A percentile compares a stretch with the other conserved stretches of the same genome.
Conservation (phyloP, 2,113 vertebrate genomes). For the Macrotus californicus region DNA sequence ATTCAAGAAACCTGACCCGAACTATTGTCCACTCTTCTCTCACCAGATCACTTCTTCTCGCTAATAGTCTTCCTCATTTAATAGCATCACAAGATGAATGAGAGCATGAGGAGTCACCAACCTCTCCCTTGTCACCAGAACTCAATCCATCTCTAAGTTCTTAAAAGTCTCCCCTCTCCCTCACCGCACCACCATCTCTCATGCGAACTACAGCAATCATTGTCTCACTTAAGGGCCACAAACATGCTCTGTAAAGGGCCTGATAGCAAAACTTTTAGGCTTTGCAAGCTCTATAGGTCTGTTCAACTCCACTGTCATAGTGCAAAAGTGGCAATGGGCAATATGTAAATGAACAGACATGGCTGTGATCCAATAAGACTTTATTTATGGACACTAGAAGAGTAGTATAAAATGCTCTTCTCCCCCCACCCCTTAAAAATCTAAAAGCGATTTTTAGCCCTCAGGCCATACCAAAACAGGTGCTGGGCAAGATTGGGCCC, state of each 20-base stretch:
- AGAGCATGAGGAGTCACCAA: neutral
- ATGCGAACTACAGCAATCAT: neutral
- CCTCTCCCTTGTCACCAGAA: neutral
- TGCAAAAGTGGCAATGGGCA: neutral
- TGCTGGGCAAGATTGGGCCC: neutral
- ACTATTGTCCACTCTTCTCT: neutral
- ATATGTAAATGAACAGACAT: neutral
- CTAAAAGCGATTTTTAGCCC: neutral
- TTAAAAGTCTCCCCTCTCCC: neutral
- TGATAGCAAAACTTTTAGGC: neutral
- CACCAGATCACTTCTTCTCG: neutral
- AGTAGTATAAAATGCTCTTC: neutral
- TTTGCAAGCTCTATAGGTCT: neutral
- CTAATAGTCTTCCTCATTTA: neutral
- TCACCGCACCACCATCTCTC: neutral
- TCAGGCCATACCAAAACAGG: neutral
- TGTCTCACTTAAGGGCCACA: neutral
- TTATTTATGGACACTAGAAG: neutral
- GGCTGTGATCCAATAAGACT: neutral
- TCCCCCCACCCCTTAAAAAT: neutral
- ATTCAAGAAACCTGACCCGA: neutral
- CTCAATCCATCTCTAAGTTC: neutral
- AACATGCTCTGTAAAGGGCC: neutral
- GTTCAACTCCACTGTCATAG: neutral
- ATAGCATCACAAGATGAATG: neutral